phyloP scores from a whole-genome alignment of 2,888 invertebrate species.

The Xestia rhomboidea region DNA sequence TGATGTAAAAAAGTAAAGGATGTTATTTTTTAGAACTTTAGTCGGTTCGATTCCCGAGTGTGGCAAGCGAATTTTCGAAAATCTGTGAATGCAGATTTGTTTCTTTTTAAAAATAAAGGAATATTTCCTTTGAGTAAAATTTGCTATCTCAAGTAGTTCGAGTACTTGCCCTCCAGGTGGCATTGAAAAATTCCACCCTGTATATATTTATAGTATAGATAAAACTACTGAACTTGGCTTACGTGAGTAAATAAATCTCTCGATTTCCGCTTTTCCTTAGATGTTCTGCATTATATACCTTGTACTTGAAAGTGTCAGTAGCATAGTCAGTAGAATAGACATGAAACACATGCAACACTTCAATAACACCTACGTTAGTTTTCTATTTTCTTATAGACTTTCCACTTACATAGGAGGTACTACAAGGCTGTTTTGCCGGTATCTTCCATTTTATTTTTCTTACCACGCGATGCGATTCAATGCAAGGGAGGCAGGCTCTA shows the following conservation, averaged over 20 bases:
- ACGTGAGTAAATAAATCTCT: neutral
- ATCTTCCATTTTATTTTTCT: slow-evolving; percentile 21
- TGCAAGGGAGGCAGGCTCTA: neutral
- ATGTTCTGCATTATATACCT: neutral
- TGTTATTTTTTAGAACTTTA: no score
- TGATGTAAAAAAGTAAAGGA: no score
- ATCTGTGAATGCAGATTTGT: no score
- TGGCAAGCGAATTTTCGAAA: no score
- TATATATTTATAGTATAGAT: no score
- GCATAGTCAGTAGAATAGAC: slow-evolving; percentile 8
- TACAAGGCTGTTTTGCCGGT: slow-evolving; percentile 21
- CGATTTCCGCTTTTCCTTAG: neutral
- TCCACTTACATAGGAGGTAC: slow-evolving; percentile 20
- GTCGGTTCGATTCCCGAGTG: no score
- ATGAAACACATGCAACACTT: slow-evolving; percentile 51
- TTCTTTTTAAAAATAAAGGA: no score
- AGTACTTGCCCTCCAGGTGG: no score
- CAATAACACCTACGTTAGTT: slow-evolving; percentile 26
- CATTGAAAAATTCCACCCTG: no score
- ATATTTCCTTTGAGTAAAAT: no score
- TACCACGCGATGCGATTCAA: slow-evolving; percentile 44
- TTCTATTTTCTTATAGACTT: slow-evolving; percentile 47
- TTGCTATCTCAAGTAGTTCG: no score
- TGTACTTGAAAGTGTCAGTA: slow-evolving; percentile 4
- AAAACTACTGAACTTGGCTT: neutral